Base-by-base conservation (phyloP, 2,888 invertebrate genomes). In the Gibbula magus region DNA sequence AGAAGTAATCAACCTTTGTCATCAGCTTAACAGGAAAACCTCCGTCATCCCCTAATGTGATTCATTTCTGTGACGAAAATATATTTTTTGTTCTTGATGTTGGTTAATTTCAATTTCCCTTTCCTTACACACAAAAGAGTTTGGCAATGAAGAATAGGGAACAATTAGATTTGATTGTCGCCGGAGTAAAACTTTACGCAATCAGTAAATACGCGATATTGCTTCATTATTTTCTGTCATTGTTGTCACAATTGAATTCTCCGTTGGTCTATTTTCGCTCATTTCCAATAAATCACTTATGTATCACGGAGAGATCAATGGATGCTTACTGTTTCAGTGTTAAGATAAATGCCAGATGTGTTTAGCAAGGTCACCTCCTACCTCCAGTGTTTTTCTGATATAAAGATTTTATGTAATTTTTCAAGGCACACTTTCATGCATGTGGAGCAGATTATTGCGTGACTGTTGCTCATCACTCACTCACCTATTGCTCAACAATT, bases 181-280 rank as follows among this genome's bases (percentile, higher is more conserved):
- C 10, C 4, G 13, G 8, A 1, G 13, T 45, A 5, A 7, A 45
- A 45, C 29, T 45, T 10, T 29, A 25, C 35, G 61, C 35, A 77
- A 39, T 39, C 20, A 35, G 39, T 56, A 66, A 45, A 39, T 45
- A 61, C 16, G 25, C 61, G 61, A 61, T 66, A 61, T 61, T 25
- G 13, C 56, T 77, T 45, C 54, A 35, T 35, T 32, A 54, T 61
- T 61, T 29, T 25, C 29, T 25, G 25, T 29, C 29, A 18, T 45
- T 22, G 74, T 45, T 22, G 45, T 45, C 25, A 39, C 22, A 74
- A 51, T 74, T 39, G 20, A 25, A 74, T 74, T 74, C 45, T 35
- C 45, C 18, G 20, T 77, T 77, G 35, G 35, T 20, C 66, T 45
- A 45, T 66, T 56, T 45, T 77, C 22, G 32, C 35, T 77, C 32